phyloP scores from a whole-genome alignment of 2,888 invertebrate genomes.

The Athalia rosae region DNA sequence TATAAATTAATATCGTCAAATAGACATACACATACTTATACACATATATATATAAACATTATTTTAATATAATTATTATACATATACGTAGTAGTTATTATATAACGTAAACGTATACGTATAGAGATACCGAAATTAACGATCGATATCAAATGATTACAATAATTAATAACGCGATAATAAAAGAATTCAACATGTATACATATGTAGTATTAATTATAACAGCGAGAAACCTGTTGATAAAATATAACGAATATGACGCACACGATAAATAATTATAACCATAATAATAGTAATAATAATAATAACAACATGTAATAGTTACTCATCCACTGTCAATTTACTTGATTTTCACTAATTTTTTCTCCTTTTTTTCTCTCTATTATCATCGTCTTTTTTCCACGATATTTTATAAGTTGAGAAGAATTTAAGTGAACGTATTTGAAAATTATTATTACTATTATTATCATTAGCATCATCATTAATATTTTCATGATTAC shows the following conservation, averaged over 20 bases:
- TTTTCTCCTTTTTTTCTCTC: no score
- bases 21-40: no score
- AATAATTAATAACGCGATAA: neutral
- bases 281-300: neutral
- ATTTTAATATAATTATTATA: no score
- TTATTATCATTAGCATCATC: constrained; percentile 7
- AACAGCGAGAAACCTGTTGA: neutral
- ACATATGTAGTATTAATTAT: neutral
- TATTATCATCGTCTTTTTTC: no score
- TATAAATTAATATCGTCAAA: no score
- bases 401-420: neutral
- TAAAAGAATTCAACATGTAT: neutral
- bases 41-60: no score
- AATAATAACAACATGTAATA: neutral
- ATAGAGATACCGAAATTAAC: constrained; percentile 41
- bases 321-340: no score
- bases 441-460: neutral
- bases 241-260: neutral
- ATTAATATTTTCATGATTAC: constrained; percentile 8
- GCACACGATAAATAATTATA: neutral
- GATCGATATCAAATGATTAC: constrained; percentile 5
- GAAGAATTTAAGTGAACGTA: neutral
- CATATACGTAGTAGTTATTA: no score
- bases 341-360: no score
- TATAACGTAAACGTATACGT: constrained; percentile 37